Evolutionary conservation across 2,797 vertebrate species (phyloP), one percentile per base, ranked within the genome.

Genomic region (Sparidentex hasta): DNA sequence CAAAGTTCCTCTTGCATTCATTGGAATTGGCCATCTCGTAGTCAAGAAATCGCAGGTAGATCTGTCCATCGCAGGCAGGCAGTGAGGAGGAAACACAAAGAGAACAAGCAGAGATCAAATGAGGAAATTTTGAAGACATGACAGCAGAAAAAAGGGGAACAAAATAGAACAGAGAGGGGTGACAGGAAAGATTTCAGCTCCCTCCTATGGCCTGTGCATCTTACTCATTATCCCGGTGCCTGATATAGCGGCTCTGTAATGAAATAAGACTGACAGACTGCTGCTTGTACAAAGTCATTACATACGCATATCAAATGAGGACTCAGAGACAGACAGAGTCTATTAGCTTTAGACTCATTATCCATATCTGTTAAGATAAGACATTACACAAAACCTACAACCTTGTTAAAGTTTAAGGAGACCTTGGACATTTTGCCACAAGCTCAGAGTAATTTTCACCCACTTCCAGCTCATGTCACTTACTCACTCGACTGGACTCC

Each of bases 11-110:
- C 91, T 99, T 99, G 93, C 98, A 99, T 85, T 99, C 98, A 0
- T 99, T 99, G 68, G 98, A 99, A 84, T 99, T 99, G 92, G 98
- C 97, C 98, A 99, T 99, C 94, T 99, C 98, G 1, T 99, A 99
- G 94, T 99, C 98, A 88, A 99, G 95, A 93, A 99, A 99, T 48
- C 98, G 93, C 79, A 99, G 95, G 92, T 99, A 99, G 92, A 99
- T 99, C 98, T 99, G 88, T 38, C 74, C 90, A 76, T 56, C 70
- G 81, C 18, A 25, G 18, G 14, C 20, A 67, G 17, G 46, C 13
- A 50, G 51, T 62, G 44, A 47, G 41, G 48, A 5, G 41, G 3
- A 48, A 70, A 64, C 3, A 75, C 27, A 55, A 7, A 54, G n/a
- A 67, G 14, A 66, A 81, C 43, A 79, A 55, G 44, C 51, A 76